Evolutionary conservation across 2,113 vertebrate species (phyloP).

Genomic region (Triplophysa tibetana): DNA sequence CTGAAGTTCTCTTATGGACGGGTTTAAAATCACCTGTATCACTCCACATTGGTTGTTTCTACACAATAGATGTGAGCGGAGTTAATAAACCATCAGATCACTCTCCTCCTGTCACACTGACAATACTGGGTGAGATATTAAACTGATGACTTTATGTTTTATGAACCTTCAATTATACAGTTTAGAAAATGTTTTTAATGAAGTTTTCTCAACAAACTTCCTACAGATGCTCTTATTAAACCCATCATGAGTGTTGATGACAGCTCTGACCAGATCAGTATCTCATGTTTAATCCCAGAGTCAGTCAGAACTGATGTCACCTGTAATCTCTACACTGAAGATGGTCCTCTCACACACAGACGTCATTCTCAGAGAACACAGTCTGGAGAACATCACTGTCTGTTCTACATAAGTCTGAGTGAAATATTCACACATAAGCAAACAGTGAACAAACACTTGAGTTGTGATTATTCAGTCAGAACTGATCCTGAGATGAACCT

Average conservation of each 20-base stretch:
- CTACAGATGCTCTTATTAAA: not conserved
- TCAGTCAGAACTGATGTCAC: conserved; percentile 20
- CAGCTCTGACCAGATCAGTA: rapidly evolving
- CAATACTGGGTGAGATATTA: too few species aligned
- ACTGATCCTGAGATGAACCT: not conserved
- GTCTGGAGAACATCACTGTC: not conserved
- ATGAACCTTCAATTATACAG: too few species aligned
- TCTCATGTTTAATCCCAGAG: conserved; percentile 14
- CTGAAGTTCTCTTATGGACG: too few species aligned
- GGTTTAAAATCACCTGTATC: too few species aligned
- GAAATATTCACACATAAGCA: conserved; percentile 31
- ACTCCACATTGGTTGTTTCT: too few species aligned
- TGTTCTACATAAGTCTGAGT: not conserved
- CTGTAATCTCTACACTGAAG: conserved; percentile 54
- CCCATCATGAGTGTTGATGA: not conserved
- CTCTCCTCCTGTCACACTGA: too few species aligned
- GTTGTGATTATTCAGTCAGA: conserved; percentile 49
- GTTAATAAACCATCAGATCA: too few species aligned
- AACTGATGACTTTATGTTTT: too few species aligned
- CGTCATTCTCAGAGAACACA: not conserved
- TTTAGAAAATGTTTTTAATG: too few species aligned
- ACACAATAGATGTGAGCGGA: too few species aligned
- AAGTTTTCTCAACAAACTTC: too few species aligned
- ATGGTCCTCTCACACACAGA: not conserved
- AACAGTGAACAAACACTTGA: conserved; percentile 42